Evolutionary conservation across 2,797 vertebrate genomes (phyloP), one percentile per base, ranked within the genome.

Genomic region (Falco rusticolus): DNA sequence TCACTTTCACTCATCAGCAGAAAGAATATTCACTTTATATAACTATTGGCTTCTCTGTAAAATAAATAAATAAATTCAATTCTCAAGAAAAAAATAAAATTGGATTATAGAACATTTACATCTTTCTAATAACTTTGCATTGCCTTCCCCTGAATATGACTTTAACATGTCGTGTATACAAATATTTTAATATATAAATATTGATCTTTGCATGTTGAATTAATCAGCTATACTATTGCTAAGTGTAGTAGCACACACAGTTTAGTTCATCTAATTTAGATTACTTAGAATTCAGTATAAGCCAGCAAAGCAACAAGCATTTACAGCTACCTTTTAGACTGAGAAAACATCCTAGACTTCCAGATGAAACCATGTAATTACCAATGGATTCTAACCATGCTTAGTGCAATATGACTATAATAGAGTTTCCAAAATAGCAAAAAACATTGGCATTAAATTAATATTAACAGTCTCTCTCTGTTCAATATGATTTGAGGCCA

Each of bases 401-500:
- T 59, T 61, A 69, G 18, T 53, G 7, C 37, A 41, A 29, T 47
- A 68, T 59, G 61, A 56, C 24, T 70, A 11, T 75, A 68, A 28
- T 16, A 57, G 21, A 51, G 45, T 93, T 94, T 75, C 31, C 78
- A 89, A 70, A 88, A 64, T 11, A 82, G 37, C 29, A 78, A 54
- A 81, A 94, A 91, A 15, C 1, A 2, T 66, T 68, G 60, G 5
- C 28, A 84, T 68, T 76, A 56, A 70, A 7, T 60, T 71, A 65
- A 50, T 90, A 39, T 14, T 43, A 74, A 34, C 21, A 93, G 66
- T 95, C 71, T 95, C 90, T 94, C 88, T 95, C 93, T 94, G 57
- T 88, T 95, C 91, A 95, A 96, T 93, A 90, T 94, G 74, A 89
- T 89, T 90, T 94, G 94, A 96, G 90, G 86, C 88, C 90, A 87